phyloP scores from a whole-genome alignment of 1,140 invertebrate species.

The Pseudomyrmex cubaensis region DNA sequence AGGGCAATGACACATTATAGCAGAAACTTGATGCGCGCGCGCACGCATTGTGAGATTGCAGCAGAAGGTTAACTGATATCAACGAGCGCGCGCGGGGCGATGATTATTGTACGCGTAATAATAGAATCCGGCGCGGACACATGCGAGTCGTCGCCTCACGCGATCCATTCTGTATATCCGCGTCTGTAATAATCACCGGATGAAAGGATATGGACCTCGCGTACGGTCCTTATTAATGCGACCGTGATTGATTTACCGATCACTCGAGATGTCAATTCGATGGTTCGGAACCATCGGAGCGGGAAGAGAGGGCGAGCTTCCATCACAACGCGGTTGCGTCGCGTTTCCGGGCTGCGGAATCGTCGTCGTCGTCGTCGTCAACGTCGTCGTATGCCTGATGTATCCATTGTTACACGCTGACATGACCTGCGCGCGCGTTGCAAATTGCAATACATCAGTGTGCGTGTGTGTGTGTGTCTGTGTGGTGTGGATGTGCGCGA shows the following conservation, averaged over 20 bases:
- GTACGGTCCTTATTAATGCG: conserved; percentile 31
- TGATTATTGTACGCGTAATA: not conserved
- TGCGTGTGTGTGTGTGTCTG: conserved; percentile 20
- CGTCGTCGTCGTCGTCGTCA: conserved; percentile 4
- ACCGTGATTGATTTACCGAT: conserved; percentile 47
- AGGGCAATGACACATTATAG: conserved; percentile 12
- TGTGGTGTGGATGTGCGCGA: conserved; percentile 11
- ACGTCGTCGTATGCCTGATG: conserved; percentile 31
- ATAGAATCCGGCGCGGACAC: not conserved
- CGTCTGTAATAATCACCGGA: not conserved
- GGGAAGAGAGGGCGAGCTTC: too few relatives aligned
- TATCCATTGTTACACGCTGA: conserved; percentile 55
- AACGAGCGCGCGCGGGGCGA: conserved; percentile 13
- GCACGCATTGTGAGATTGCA: not conserved
- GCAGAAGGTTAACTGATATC: conserved; percentile 22
- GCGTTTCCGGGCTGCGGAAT: conserved; percentile 18
- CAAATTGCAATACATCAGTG: conserved; percentile 58
- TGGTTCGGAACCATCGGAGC: not conserved
- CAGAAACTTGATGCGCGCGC: not conserved
- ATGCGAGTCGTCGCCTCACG: not conserved
- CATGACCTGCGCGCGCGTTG: conserved; percentile 29
- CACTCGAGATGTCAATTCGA: conserved; percentile 50
- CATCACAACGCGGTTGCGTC: not conserved
- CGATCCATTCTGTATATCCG: not conserved
- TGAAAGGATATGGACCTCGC: not conserved